phyloP scores from a whole-genome alignment of 2,888 invertebrate species.

The Drosophila imparisetae region DNA sequence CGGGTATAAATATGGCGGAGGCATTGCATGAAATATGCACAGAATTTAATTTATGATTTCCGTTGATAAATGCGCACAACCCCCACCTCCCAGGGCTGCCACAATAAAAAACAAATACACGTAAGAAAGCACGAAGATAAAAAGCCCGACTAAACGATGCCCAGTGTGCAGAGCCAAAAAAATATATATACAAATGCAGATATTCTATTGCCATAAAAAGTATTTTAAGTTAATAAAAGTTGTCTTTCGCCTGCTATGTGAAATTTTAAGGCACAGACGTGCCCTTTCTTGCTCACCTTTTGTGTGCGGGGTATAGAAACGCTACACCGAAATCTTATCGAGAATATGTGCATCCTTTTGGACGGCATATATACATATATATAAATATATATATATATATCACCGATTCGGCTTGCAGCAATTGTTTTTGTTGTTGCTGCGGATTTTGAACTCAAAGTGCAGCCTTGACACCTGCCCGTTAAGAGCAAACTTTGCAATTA shows the following conservation, averaged over 20 bases:
- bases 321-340: slow-evolving; percentile 56
- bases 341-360: slow-evolving; percentile 51
- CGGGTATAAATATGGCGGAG: slow-evolving; percentile 3
- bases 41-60: slow-evolving; percentile 80
- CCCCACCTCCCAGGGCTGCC: slow-evolving; percentile 33
- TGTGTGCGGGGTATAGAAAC: slow-evolving; percentile 13
- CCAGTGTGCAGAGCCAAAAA: background rate
- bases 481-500: slow-evolving; percentile 70
- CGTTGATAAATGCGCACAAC: slow-evolving; percentile 71
- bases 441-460: slow-evolving; percentile 40
- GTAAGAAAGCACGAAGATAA: background rate
- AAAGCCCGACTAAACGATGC: slow-evolving; percentile 1
- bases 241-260: background rate
- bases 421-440: slow-evolving; percentile 20
- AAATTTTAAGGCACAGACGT: background rate
- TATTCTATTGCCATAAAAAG: background rate
- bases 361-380: background rate
- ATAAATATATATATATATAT: background rate
- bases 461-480: slow-evolving; percentile 68
- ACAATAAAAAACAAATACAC: slow-evolving; percentile 29
- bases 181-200: too few species aligned
- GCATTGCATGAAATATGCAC: slow-evolving; percentile 66
- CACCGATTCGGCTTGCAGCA: slow-evolving; percentile 22
- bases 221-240: background rate
- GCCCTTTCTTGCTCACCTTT: too few species aligned